Percentiles rank a stretch among this genome's conserved stretches.
Conservation (phyloP, 2,797 vertebrate species). For the Chanos chanos region DNA sequence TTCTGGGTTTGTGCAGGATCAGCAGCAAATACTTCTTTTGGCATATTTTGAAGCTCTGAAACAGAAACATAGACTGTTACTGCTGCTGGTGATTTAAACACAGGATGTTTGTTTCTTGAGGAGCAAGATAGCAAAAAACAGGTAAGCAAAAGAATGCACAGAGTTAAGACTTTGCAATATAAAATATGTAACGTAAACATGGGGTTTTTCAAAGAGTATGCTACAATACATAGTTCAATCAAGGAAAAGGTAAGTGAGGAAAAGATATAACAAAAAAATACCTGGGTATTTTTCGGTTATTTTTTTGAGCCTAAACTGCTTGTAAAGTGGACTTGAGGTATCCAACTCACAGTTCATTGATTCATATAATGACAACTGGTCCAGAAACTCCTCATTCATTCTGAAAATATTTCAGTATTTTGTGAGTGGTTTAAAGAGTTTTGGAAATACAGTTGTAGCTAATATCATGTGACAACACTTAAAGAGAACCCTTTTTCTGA, state of each 20-base stretch:
- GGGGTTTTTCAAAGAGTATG: neutral
- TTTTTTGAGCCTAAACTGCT: conserved; percentile 84
- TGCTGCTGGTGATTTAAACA: neutral
- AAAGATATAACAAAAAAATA: conserved; percentile 35
- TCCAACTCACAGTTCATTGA: conserved; percentile 82
- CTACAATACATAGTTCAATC: no score
- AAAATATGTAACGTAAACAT: neutral
- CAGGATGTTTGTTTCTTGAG: neutral
- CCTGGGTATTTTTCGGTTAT: conserved; percentile 81
- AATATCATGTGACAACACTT: neutral
- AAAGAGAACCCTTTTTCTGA: neutral
- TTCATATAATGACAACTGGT: conserved; percentile 83
- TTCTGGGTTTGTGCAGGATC: conserved; percentile 76
- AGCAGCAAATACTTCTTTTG: conserved; percentile 83
- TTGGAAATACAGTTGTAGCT: neutral
- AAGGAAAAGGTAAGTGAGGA: neutral
- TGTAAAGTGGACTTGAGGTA: conserved; percentile 74
- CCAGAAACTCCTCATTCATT: conserved; percentile 85
- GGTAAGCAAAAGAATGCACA: neutral
- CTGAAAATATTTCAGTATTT: conserved; percentile 59
- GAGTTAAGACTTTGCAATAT: neutral
- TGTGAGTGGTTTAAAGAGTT: no score
- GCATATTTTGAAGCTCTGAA: conserved; percentile 79
- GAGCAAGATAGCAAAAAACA: no score
- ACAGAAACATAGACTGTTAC: no score